These are phyloP conservation scores for Mesorhabditis sp. DNA, from an alignment of 2,888 invertebrate species.

Conservation along the genomic window DNA sequence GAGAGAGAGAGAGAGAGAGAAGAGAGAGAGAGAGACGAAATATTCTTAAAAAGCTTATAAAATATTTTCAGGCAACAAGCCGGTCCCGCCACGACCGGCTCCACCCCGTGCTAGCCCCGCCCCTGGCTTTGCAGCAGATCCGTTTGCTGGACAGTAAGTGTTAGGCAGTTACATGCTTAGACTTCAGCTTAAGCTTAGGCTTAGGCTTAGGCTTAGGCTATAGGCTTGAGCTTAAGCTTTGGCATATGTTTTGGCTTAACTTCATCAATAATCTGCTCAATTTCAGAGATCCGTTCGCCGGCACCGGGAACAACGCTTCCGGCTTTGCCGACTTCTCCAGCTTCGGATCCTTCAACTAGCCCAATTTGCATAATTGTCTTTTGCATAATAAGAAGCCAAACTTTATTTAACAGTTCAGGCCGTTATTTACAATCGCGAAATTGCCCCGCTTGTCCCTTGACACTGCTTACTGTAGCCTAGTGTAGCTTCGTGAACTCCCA, in stretches of 20 bases:
- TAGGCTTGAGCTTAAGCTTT: too few species aligned
- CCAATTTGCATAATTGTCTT: background rate
- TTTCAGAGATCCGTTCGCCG: conserved; percentile 29
- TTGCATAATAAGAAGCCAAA: background rate
- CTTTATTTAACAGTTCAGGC: background rate
- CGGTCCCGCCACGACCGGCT: conserved; percentile 34
- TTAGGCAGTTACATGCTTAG: background rate
- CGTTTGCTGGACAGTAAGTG: background rate
- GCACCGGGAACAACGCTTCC: conserved; percentile 13
- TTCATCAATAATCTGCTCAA: background rate
- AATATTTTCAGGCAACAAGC: conserved; percentile 9
- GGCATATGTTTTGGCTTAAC: too few species aligned
- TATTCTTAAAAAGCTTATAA: too few species aligned
- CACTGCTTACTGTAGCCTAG: background rate
- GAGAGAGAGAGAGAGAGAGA: too few species aligned
- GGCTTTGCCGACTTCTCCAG: conserved; percentile 49
- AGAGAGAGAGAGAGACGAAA: too few species aligned
- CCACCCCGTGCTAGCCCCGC: conserved; percentile 19
- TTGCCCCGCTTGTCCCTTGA: background rate
- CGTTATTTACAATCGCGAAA: background rate
- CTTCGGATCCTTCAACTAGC: conserved; percentile 33
- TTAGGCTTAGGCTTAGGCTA: too few species aligned
- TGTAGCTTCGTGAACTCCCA: background rate
- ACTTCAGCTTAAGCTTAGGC: too few species aligned
- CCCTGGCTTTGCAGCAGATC: conserved; percentile 1